Evolutionary conservation across 1,140 invertebrate species (phyloP).

Genomic region (Eubasilissa regina): DNA sequence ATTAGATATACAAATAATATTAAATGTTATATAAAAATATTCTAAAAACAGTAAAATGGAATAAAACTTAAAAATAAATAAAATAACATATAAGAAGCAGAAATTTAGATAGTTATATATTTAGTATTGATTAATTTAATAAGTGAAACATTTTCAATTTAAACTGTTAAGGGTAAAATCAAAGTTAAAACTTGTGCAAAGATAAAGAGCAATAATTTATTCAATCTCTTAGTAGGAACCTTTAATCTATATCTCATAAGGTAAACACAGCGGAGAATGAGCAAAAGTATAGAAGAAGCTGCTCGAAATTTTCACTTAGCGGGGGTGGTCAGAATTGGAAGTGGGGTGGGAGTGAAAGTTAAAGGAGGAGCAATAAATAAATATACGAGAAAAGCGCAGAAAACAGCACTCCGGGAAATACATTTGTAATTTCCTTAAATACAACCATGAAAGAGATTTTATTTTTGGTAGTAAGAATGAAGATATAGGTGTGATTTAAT

Average conservation of each 20-base stretch:
- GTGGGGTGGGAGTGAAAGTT: slow-evolving; percentile 23
- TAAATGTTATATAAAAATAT: too few relatives aligned
- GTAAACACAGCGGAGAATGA: slow-evolving; percentile 54
- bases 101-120: too few relatives aligned
- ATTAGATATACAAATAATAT: too few relatives aligned
- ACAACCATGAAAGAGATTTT: not conserved
- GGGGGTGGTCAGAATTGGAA: slow-evolving; percentile 14
- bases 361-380: slow-evolving; percentile 50
- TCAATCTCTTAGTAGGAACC: slow-evolving; percentile 57
- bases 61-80: too few relatives aligned
- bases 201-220: slow-evolving; percentile 56
- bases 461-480: too few relatives aligned
- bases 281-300: slow-evolving; percentile 43
- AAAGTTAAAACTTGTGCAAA: not conserved
- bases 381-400: slow-evolving; percentile 2
- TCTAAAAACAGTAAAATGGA: too few relatives aligned
- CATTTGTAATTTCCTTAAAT: slow-evolving; percentile 7
- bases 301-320: slow-evolving; percentile 34
- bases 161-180: too few relatives aligned
- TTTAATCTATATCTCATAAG: slow-evolving; percentile 60
- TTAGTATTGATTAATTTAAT: too few relatives aligned
- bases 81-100: too few relatives aligned
- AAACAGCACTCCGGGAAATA: not conserved
- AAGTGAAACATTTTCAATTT: too few relatives aligned
- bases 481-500: too few relatives aligned